Evolutionary conservation across 2,888 invertebrate genomes (phyloP).

Genomic region (Rugalucina vietnamica): DNA sequence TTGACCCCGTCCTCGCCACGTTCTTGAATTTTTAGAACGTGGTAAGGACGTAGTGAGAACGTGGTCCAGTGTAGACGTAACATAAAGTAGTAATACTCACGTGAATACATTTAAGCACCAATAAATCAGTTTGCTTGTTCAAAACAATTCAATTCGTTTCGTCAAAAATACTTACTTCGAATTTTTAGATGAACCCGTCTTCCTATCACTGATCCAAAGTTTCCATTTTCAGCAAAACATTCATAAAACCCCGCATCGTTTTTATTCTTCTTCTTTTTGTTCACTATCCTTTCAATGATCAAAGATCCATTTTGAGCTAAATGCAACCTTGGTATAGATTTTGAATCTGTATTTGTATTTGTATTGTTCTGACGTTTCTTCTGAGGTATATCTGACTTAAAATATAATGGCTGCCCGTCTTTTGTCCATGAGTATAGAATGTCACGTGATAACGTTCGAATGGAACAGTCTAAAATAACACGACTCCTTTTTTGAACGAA

Average conservation of each 20-base stretch:
- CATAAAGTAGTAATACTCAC: no score
- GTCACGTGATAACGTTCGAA: slow-evolving; percentile 22
- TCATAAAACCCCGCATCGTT: slow-evolving; percentile 71
- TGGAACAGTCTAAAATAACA: slow-evolving; percentile 38
- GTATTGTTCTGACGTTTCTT: background rate
- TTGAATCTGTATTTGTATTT: background rate
- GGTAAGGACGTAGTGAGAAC: no score
- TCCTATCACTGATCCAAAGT: slow-evolving; percentile 65
- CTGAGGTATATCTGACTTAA: background rate
- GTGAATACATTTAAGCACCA: no score
- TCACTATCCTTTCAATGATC: slow-evolving; percentile 45
- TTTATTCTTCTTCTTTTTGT: slow-evolving; percentile 39
- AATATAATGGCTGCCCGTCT: slow-evolving; percentile 35
- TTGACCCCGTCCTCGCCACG: no score
- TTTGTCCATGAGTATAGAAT: slow-evolving; percentile 37
- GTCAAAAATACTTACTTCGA: slow-evolving; percentile 69
- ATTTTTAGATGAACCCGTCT: slow-evolving; percentile 62
- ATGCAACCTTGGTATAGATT: slow-evolving; percentile 37
- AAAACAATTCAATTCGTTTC: no score
- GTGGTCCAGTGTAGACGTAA: no score
- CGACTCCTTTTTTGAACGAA: slow-evolving; percentile 34
- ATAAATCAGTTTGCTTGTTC: no score
- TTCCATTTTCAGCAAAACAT: slow-evolving; percentile 60
- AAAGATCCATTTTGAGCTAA: slow-evolving; percentile 54
- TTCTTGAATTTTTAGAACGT: no score